A percentile compares a stretch with the other conserved stretches of the same genome.
phyloP scores from a whole-genome alignment of 2,797 vertebrate genomes.

The Notolepis coatsorum region DNA sequence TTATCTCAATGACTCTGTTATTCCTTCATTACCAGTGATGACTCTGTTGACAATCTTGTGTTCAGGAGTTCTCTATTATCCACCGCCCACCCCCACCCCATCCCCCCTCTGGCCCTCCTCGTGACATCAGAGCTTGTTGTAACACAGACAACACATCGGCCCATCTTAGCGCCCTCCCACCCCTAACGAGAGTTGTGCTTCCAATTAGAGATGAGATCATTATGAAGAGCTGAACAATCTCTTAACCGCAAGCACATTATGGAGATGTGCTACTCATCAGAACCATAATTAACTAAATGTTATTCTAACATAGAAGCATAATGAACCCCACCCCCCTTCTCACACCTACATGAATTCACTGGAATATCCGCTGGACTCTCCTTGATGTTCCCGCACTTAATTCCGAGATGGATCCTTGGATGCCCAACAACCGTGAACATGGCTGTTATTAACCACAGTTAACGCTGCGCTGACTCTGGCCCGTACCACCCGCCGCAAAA shows the following conservation, averaged over 20 bases:
- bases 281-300: slow-evolving; percentile 21
- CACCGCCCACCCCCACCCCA: too few relatives aligned
- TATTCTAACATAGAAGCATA: slow-evolving; percentile 18
- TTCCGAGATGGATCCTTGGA: slow-evolving; percentile 61
- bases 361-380: slow-evolving; percentile 22
- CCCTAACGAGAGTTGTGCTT: slow-evolving; percentile 23
- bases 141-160: neutral
- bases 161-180: neutral
- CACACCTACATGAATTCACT: slow-evolving; percentile 22
- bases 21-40: slow-evolving; percentile 25
- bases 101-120: slow-evolving; percentile 1
- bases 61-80: slow-evolving; percentile 10
- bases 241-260: slow-evolving; percentile 11
- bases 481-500: slow-evolving; percentile 68
- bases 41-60: slow-evolving; percentile 27
- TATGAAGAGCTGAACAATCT: slow-evolving; percentile 27
- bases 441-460: slow-evolving; percentile 58
- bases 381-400: slow-evolving; percentile 43
- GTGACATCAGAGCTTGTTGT: slow-evolving; percentile 29
- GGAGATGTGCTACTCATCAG: neutral
- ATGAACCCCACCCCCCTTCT: neutral
- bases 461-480: slow-evolving; percentile 61
- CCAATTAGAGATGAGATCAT: slow-evolving; percentile 19
- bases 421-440: slow-evolving; percentile 57
- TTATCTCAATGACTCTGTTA: slow-evolving; percentile 43